Conservation (phyloP, 2,888 invertebrate genomes). For the Macrosiphum euphorbiae region DNA sequence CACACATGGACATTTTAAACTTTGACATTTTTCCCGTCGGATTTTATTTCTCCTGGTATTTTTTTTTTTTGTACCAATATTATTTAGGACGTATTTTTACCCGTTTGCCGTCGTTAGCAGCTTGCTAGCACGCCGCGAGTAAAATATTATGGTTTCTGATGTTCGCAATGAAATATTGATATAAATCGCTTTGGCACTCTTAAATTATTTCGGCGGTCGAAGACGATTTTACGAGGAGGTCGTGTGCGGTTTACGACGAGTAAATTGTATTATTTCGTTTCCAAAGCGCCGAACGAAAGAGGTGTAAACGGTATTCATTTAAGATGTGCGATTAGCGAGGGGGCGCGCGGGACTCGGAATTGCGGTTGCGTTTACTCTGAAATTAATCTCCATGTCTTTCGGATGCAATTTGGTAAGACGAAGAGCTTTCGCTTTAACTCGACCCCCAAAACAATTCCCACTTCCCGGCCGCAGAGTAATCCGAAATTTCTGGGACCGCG, state of each 20-base stretch:
- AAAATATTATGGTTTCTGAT: too few relatives aligned
- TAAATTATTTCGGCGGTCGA: neutral
- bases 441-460: conserved; percentile 16
- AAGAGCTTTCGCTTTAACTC: conserved; percentile 5
- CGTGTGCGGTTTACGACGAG: neutral
- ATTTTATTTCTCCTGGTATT: too few relatives aligned
- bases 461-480: neutral
- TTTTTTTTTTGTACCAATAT: too few relatives aligned
- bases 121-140: neutral
- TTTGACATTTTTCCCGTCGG: too few relatives aligned
- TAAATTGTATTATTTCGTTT: conserved; percentile 32
- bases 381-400: conserved; percentile 57
- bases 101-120: too few relatives aligned
- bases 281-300: neutral
- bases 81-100: too few relatives aligned
- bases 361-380: conserved; percentile 36
- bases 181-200: neutral
- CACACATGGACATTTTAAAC: too few relatives aligned
- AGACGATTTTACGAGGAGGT: too few relatives aligned
- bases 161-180: neutral
- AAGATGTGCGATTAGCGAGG: conserved; percentile 9
- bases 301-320: conserved; percentile 51
- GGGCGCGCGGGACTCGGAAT: conserved; percentile 17
- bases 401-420: conserved; percentile 32
- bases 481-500: conserved; percentile 29